Evolutionary conservation across 2,113 vertebrate genomes (phyloP), one percentile per base, ranked within the genome.

Genomic region (Naja naja): DNA sequence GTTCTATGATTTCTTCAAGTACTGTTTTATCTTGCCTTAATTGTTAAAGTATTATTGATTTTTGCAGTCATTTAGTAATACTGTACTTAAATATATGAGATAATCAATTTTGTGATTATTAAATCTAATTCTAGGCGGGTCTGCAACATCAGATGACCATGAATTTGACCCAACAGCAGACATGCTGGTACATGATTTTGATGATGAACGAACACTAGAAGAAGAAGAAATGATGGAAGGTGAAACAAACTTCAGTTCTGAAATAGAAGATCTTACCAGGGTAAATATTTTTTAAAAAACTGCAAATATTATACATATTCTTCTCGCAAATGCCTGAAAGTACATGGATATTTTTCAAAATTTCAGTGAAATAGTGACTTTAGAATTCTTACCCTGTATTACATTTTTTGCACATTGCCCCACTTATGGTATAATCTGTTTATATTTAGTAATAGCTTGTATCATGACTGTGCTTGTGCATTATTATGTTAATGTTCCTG

Each of bases 101-200:
- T 87, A 81, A 53, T 90, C 55, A 94, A 93, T 91, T 56, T 52
- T 94, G 91, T 92, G 96, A 88, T 96, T 91, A 93, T 95, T 96
- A 89, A 89, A 97, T 94, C 92, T 92, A 27, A 95, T 54, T 88
- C 53, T 91, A 98, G 98, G 98, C 97, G 98, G 98, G 97, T 98
- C 98, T 97, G 98, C 98, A 97, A 97, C 97, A 97, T 98, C 98
- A 90, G 99, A 98, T 94, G 99, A 99, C 98, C 98, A 98, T 97
- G 99, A 99, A 95, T 99, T 99, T 95, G 99, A 99, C 97, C 99
- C 99, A 91, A 98, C 99, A 86, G 99, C 98, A 97, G 99, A 99
- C 94, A 99, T 99, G 99, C 98, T 99, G 93, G 98, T 99, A 95
- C 99, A 99, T 96, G 99, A 99, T 97, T 99, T 98, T 96, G 99